Percentiles rank a stretch among this genome's conserved stretches.
phyloP scores from a whole-genome alignment of 2,888 invertebrate genomes.

The Hipparchia semele region DNA sequence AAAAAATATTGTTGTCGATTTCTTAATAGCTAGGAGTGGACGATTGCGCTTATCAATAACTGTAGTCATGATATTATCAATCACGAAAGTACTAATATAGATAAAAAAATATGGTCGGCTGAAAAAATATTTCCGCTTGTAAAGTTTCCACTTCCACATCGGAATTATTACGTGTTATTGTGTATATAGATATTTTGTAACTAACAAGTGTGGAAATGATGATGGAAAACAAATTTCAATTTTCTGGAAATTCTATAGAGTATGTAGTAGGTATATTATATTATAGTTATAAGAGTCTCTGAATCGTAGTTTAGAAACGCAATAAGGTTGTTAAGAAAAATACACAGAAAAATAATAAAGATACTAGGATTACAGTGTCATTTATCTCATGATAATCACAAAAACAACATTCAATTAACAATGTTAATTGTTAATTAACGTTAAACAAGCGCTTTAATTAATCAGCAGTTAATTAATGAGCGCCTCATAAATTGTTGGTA shows the following conservation, averaged over 20 bases:
- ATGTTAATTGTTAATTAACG: not conserved
- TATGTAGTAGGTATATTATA: not conserved
- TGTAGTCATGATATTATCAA: slow-evolving; percentile 33
- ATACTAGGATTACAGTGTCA: not conserved
- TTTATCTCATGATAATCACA: not conserved
- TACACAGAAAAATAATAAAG: not conserved
- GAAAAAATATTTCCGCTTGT: slow-evolving; percentile 41
- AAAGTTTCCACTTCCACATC: slow-evolving; percentile 44
- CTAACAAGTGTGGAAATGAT: not conserved
- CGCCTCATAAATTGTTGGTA: not conserved
- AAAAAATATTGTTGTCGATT: not conserved
- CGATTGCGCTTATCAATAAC: slow-evolving; percentile 28
- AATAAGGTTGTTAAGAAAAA: not conserved
- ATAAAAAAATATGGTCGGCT: slow-evolving; percentile 36
- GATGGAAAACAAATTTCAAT: no score
- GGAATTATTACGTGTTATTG: slow-evolving; percentile 12
- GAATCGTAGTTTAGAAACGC: not conserved
- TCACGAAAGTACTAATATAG: slow-evolving; percentile 39
- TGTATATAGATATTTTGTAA: not conserved
- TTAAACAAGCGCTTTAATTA: not conserved
- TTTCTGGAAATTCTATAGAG: no score
- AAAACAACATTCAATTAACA: not conserved
- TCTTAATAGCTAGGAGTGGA: slow-evolving; percentile 5
- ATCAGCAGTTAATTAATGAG: not conserved
- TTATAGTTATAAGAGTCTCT: not conserved